Base-by-base conservation (phyloP, 2,888 invertebrate genomes). In the Ormia ochracea region DNA sequence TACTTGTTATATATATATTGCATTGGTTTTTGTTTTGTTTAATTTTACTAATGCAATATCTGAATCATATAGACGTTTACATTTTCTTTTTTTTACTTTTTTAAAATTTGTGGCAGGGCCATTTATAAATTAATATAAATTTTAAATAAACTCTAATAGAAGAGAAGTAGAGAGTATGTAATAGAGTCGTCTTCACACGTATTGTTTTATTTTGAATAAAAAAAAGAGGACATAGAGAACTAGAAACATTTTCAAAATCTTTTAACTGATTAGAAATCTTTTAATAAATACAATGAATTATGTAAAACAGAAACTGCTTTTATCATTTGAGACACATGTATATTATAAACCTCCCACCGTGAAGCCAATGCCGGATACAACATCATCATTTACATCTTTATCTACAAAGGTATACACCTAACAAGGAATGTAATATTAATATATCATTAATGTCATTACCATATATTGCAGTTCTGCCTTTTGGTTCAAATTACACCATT, bases 81-180 rank as follows among this genome's bases (percentile, higher is more conserved):
- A 61, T 43, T 21, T 23, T 69, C 6, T 48, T 65, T 81, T n/a
- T 68, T 73, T 69, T 79, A 58, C 63, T 73, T 76, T 81, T 80
- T 82, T 78, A 52, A n/a, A 70, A 76, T 56, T 78, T 74, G 45
- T 82, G 82, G 82, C 82, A 82, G 82, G 74, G 78, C 81, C 78
- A 82, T 76, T 73, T 58, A 38, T 14, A 33, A 43, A 9, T 43
- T 14, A 38, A 38, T 38, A 38, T 38, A 38, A 14, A 14, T 38
- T n/a, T 38, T 14, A 26, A 23, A 23, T 1, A 26, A 21, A 33
- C n/a, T 19, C 17, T 14, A 21, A 17, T 38, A 68, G 17, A 50
- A 26, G 33, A 52, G 43, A 54, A 52, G 10, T 45, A 45, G 23
- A 69, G 58, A 4, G 5, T 58, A n/a, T 38, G 36, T 54, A n/a